Conservation (phyloP, 2,888 invertebrate species). For the Epinotia demarniana region DNA sequence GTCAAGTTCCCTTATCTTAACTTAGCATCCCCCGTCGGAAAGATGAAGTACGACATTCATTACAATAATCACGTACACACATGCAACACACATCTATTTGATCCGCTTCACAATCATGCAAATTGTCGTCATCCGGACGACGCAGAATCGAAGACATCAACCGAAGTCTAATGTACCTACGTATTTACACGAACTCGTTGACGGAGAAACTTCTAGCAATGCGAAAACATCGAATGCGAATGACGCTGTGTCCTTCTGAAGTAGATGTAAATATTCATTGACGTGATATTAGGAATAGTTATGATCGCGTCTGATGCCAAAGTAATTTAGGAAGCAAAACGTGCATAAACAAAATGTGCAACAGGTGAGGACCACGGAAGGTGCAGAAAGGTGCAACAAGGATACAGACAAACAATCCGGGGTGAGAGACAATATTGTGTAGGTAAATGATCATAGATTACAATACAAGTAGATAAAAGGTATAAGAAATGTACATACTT, state of each 20-base stretch:
- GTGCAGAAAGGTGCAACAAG: constrained; percentile 63
- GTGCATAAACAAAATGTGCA: constrained; percentile 74
- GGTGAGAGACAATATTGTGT: constrained; percentile 28
- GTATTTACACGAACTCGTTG: constrained; percentile 71
- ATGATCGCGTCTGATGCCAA: constrained; percentile 63
- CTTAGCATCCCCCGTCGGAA: constrained; percentile 78
- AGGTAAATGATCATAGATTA: constrained; percentile 32
- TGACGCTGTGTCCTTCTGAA: constrained; percentile 71
- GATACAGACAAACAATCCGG: constrained; percentile 41
- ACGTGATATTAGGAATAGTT: constrained; percentile 60
- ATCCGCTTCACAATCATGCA: constrained; percentile 81
- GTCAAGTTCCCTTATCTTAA: constrained; percentile 82
- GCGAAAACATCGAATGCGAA: constrained; percentile 75
- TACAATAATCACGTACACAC: constrained; percentile 78
- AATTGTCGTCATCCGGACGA: constrained; percentile 62
- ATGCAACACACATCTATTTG: constrained; percentile 83
- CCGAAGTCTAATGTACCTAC: constrained; percentile 62
- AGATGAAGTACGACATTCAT: constrained; percentile 83
- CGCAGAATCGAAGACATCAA: constrained; percentile 54
- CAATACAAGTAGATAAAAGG: constrained; percentile 36
- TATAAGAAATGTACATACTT: constrained; percentile 40
- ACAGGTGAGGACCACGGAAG: constrained; percentile 74
- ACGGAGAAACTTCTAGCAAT: constrained; percentile 66
- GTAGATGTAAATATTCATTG: constrained; percentile 68
- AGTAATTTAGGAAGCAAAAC: constrained; percentile 67